Base-by-base conservation (phyloP, 2,888 invertebrate genomes). In the Spodoptera picta region DNA sequence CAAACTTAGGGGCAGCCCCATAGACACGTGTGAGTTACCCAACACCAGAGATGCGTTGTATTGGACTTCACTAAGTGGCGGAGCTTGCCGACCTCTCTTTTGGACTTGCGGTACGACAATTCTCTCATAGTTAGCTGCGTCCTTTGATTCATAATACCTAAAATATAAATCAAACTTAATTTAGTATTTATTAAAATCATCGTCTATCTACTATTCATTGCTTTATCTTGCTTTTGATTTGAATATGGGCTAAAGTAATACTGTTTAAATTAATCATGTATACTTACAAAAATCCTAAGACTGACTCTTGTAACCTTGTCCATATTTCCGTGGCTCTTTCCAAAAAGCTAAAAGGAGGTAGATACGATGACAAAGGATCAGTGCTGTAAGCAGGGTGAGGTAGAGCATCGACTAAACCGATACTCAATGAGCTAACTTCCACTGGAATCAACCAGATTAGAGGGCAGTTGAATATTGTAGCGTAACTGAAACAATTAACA, bases 381-480 rank as follows among this genome's bases (percentile, higher is more conserved):
- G 70, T 45, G 14, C 60, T 65, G 63, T 86, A 87, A 0, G 88
- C 79, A 3, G 90, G 89, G 61, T 82, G 86, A 0, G 82, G 62
- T 0, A 73, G 63, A 41, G 86, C 86, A 48, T 91, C 90, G 0
- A 92, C 82, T 2, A 90, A 65, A 2, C 77, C 73, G 4, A 89
- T 57, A 0, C 86, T 62, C 44, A 69, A 50, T 48, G 83, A 82
- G 62, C 91, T 89, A 0, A 89, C 83, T 10, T 88, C 87, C 24
- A 88, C 62, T 0, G 89, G 78, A 0, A 87, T 86, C 0, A 84
- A 63, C 90, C 90, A 92, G 24, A 92, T 87, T 6, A 86, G 72
- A 0, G 92, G 92, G 43, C 87, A 87, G 10, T 85, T 69, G 64
- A 80, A 92, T 0, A 91, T 71, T 27, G 87, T 60, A 9, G 88